Conservation (phyloP, 2,113 vertebrate species). For the Pterocles gutturalis region DNA sequence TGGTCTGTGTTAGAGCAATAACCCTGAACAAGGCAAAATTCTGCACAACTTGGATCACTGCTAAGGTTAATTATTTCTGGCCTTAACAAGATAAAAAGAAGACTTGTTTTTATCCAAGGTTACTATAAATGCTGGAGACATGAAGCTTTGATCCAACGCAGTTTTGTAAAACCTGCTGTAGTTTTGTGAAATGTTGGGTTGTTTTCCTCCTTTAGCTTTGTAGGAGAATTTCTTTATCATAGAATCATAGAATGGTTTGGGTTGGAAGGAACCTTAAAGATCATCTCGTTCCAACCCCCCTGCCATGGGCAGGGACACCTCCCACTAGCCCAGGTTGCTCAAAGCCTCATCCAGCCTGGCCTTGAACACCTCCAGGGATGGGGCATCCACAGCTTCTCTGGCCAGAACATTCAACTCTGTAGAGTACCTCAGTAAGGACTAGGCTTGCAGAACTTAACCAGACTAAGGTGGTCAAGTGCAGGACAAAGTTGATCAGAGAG, state of each 20-base stretch:
- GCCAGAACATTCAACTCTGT: neutral
- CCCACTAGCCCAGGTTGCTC: too few species aligned
- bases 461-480: neutral
- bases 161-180: neutral
- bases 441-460: neutral
- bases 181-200: neutral
- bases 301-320: too few species aligned
- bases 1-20: neutral
- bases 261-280: too few species aligned
- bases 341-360: too few species aligned
- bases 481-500: neutral
- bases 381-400: too few species aligned
- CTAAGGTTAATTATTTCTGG: neutral
- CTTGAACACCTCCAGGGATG: too few species aligned
- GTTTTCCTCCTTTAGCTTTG: neutral
- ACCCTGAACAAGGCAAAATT: neutral
- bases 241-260: too few species aligned
- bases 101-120: neutral
- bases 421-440: neutral
- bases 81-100: neutral
- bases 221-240: neutral
- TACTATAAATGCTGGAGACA: neutral
- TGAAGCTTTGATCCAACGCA: neutral
- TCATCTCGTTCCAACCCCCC: too few species aligned
- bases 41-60: neutral